phyloP scores from a whole-genome alignment of 1,140 invertebrate genomes.

The Orchestia grillus region DNA sequence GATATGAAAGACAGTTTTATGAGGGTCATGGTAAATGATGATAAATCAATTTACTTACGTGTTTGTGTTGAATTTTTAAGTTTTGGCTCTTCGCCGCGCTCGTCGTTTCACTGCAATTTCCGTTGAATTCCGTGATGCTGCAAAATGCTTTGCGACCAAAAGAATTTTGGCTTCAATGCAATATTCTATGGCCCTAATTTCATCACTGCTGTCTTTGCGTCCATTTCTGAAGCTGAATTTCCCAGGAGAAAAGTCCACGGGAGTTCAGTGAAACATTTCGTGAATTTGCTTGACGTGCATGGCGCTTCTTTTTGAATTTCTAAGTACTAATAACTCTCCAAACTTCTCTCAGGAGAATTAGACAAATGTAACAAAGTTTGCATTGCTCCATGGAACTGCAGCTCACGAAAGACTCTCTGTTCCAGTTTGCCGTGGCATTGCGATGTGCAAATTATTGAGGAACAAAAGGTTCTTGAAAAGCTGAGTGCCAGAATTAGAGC shows the following conservation, averaged over 20 bases:
- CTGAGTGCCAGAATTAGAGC: slow-evolving; percentile 24
- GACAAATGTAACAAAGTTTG: not conserved
- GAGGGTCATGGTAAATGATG: too few relatives aligned
- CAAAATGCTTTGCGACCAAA: not conserved
- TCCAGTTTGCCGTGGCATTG: not conserved
- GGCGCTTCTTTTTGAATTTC: not conserved
- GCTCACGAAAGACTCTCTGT: not conserved
- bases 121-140: not conserved
- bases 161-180: too few relatives aligned
- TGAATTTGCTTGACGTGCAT: not conserved
- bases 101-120: not conserved
- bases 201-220: too few relatives aligned
- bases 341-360: not conserved
- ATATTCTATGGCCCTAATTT: too few relatives aligned
- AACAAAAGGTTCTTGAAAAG: not conserved
- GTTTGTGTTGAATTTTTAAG: too few relatives aligned
- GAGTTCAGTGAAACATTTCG: not conserved
- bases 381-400: not conserved
- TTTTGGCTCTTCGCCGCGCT: too few relatives aligned
- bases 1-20: too few relatives aligned
- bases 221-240: not conserved
- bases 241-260: not conserved
- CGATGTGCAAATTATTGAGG: not conserved
- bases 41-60: too few relatives aligned
- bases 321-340: not conserved